Evolutionary conservation across 2,797 vertebrate genomes (phyloP).

Genomic region (Gymnothorax javanicus): DNA sequence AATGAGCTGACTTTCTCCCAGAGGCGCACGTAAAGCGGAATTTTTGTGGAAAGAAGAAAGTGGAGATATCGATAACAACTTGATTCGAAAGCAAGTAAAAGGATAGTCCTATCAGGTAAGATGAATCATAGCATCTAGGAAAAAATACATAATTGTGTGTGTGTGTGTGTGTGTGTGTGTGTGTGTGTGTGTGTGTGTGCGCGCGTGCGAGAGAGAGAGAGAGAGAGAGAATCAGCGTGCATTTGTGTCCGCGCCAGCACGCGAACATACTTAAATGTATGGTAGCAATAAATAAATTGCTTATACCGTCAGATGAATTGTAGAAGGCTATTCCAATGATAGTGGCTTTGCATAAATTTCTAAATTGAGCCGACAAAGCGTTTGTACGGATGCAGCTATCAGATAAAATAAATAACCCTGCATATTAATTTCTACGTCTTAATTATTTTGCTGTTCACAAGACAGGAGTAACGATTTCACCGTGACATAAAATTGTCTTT

Average conservation of each 20-base stretch:
- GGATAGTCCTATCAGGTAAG: slow-evolving; percentile 31
- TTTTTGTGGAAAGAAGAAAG: slow-evolving; percentile 8
- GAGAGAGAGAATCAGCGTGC: not conserved
- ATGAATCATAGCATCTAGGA: not conserved
- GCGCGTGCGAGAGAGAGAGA: too few species aligned
- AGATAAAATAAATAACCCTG: not conserved
- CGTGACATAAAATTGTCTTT: not conserved
- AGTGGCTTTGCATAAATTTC: not conserved
- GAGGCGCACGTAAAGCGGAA: slow-evolving; percentile 27
- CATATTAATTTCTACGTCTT: not conserved
- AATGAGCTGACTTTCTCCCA: slow-evolving; percentile 26
- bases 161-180: not conserved
- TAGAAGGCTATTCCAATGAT: not conserved
- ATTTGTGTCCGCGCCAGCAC: not conserved
- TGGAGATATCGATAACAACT: slow-evolving; percentile 35
- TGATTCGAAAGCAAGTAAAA: slow-evolving; percentile 1
- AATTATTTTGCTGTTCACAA: not conserved
- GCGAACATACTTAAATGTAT: not conserved
- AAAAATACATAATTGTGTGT: not conserved
- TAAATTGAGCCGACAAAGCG: not conserved
- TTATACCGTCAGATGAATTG: not conserved
- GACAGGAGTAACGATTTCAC: not conserved
- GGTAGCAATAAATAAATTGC: not conserved
- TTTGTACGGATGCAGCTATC: not conserved
- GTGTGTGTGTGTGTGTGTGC: not conserved